Base-by-base conservation (phyloP, 2,888 invertebrate genomes). In the Lydus trimaculatus region DNA sequence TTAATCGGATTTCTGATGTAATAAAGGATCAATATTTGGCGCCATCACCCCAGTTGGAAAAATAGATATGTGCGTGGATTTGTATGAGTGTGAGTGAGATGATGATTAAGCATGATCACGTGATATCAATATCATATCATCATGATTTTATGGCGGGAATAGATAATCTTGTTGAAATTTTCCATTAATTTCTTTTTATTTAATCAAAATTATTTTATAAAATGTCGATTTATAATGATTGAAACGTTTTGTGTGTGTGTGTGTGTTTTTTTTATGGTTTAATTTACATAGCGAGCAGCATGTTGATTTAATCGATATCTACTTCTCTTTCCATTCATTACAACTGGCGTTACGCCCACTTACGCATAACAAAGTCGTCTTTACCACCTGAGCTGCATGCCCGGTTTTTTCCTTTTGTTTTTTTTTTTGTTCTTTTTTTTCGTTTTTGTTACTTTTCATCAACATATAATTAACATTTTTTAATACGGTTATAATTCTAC, bases 41-140 rank as follows among this genome's bases (percentile, higher is more conserved):
- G 88, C 88, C 88, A 88, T 87, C 87, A 86, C 87, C 84, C 85
- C 85, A 85, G 83, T 9, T 33, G 8, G 86, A 20, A 48, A 48
- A 48, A 48, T 39, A 13, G 5, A 13, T 15, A 5, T 15, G 39
- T 4, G n/a, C n/a, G n/a, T 15, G 36, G 7, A 13, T 15, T 9
- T 4, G 17, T 43, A 6, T 43, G 43, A 6, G 11, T 52, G 48
- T 52, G 23, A 23, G 3, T 7, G 23, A 7, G 43, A 43, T 11
- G 23, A 23, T n/a, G 48, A 52, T 52, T 23, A 67, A 87, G 86
- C 86, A 82, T 78, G 79, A 84, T 87, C 87, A 88, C 87, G 87
- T 88, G 87, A 87, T 83, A 79, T 78, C 79, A 81, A 80, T 82
- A 82, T 82, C 80, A 11, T 52, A 20, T 2, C n/a, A n/a, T n/a